Base-by-base conservation (phyloP, 2,888 invertebrate species). In the Zhengitettix transpicula region DNA sequence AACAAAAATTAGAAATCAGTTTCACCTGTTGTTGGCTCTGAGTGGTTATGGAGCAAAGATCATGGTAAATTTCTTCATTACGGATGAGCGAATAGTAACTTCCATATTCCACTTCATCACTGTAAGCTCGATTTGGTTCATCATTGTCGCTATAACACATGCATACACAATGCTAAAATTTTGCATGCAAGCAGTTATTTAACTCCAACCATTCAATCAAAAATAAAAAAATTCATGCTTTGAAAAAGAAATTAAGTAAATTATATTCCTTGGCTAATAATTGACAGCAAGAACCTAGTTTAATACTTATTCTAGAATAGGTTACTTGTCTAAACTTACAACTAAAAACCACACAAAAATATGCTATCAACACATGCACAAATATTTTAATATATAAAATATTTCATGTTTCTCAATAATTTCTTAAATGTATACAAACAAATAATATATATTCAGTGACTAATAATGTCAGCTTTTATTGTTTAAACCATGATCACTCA, bases 21-120 rank as follows among this genome's bases (percentile, higher is more conserved):
- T 51, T 64, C 61, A 73, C 73, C 73, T 73, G 71, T 82, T 73
- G 67, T 80, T 81, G 66, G 80, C 80, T 65, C 79, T 77, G 61
- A 78, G 75, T 62, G 76, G 75, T 73, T 71, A 87, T 81, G 68
- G 84, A 85, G 80, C 90, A 91, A 72, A 94, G 82, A 80, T 93
- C 93, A 78, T 93, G 92, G 81, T 94, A 94, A 75, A 93, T 90
- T 78, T 92, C 90, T 75, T 94, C 93, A 73, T 89, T 89, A 77
- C 84, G 84, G 71, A 83, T 78, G 74, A 84, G 81, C 74, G 84
- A 81, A 78, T 80, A 81, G 76, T 78, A 81, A 74, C 80, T 81
- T 69, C 80, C 80, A 73, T 83, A 84, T 71, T 82, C 82, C 68
- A 78, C 80, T 67, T 77, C 73, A 64, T 60, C 63, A 47, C 14